Percentiles rank a stretch among this genome's conserved stretches.
Conservation (phyloP, 2,888 invertebrate genomes). For the Cantharis lateralis region DNA sequence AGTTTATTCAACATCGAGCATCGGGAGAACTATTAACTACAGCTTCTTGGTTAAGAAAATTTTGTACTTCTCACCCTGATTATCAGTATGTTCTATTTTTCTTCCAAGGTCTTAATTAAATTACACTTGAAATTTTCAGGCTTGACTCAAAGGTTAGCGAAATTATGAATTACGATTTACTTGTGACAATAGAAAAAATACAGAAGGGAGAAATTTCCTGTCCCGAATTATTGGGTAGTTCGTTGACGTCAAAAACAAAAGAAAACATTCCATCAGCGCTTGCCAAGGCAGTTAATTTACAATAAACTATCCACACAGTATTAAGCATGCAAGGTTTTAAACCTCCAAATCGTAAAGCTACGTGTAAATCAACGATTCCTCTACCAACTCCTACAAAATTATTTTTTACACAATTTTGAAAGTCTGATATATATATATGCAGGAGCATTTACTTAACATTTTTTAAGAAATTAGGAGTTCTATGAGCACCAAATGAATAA, state of each 20-base stretch:
- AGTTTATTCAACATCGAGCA: conserved; percentile 85
- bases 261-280: conserved; percentile 84
- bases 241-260: conserved; percentile 78
- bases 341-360: background rate
- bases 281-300: conserved; percentile 23
- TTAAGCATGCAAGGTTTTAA: background rate
- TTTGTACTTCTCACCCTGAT: conserved; percentile 83
- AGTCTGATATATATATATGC: background rate
- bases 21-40: conserved; percentile 91
- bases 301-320: background rate
- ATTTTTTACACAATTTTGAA: background rate
- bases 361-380: background rate
- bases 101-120: too few relatives aligned
- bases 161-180: conserved; percentile 87
- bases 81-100: conserved; percentile 72
- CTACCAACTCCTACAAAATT: background rate
- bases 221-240: conserved; percentile 76
- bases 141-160: conserved; percentile 87
- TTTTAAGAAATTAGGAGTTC: background rate
- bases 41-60: conserved; percentile 92
- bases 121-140: conserved; percentile 54
- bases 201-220: conserved; percentile 73
- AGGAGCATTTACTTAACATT: background rate
- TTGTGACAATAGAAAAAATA: conserved; percentile 75
- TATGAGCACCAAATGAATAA: background rate